Percentiles rank a stretch among this genome's conserved stretches.
These are phyloP conservation scores for Poeciliopsis presidionis DNA, from an alignment of 2,797 vertebrate genomes.

Conservation along the genomic window DNA sequence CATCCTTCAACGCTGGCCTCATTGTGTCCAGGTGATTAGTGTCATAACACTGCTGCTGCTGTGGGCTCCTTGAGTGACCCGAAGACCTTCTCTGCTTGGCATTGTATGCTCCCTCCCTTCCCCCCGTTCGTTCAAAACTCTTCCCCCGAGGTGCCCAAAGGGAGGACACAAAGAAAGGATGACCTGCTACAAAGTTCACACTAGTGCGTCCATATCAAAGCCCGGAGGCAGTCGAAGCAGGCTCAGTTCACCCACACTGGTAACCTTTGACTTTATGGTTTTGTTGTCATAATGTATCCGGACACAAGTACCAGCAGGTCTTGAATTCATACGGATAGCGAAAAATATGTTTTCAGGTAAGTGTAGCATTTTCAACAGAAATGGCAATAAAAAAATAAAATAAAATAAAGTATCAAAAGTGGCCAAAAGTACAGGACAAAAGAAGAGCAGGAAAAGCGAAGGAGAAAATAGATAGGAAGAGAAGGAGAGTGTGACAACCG, in stretches of 20 bases:
- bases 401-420: neutral
- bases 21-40: slow-evolving; percentile 66
- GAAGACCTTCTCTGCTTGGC: slow-evolving; percentile 22
- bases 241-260: slow-evolving; percentile 15
- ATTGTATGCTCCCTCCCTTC: slow-evolving; percentile 8
- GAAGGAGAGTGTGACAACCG: slow-evolving; percentile 76
- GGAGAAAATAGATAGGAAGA: slow-evolving; percentile 48
- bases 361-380: slow-evolving; percentile 3
- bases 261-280: slow-evolving; percentile 33
- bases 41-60: slow-evolving; percentile 15
- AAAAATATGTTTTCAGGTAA: slow-evolving; percentile 11
- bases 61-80: slow-evolving; percentile 32
- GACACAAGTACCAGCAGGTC: slow-evolving; percentile 3
- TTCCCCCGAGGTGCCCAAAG: slow-evolving; percentile 22
- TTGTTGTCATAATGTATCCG: slow-evolving; percentile 19
- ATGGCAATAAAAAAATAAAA: neutral
- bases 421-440: slow-evolving; percentile 29
- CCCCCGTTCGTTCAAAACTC: slow-evolving; percentile 24
- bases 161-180: slow-evolving; percentile 51
- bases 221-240: slow-evolving; percentile 19
- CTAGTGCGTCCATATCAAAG: slow-evolving; percentile 28
- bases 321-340: slow-evolving; percentile 7
- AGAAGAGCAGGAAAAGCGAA: slow-evolving; percentile 27
- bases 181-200: slow-evolving; percentile 36
- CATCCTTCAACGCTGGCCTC: slow-evolving; percentile 45